Evolutionary conservation across 2,888 invertebrate species (phyloP).

Genomic region (Melangyna quadrimaculata): DNA sequence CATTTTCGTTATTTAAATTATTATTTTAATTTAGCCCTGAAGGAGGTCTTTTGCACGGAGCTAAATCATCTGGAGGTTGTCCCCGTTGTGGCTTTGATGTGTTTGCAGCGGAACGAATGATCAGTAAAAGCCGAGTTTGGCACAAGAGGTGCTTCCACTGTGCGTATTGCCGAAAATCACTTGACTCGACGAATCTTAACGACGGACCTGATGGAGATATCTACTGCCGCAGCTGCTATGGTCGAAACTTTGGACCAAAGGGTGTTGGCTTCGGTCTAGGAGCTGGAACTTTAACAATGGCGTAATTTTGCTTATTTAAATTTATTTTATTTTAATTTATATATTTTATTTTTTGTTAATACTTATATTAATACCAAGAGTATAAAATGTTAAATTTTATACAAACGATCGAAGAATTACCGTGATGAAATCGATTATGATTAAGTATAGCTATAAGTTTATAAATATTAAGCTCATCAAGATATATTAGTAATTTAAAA

Average conservation of each 20-base stretch:
- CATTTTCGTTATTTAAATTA: background rate
- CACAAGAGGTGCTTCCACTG: slow-evolving; percentile 97
- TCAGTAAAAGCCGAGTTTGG: slow-evolving; percentile 95
- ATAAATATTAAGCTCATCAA: slow-evolving; percentile 42
- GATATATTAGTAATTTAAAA: slow-evolving; percentile 31
- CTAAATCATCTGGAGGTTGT: slow-evolving; percentile 90
- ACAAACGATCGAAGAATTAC: slow-evolving; percentile 66
- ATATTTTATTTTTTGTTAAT: slow-evolving; percentile 44
- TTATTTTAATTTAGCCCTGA: slow-evolving; percentile 84
- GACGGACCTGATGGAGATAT: slow-evolving; percentile 96
- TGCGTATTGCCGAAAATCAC: slow-evolving; percentile 91
- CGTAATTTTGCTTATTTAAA: slow-evolving; percentile 82
- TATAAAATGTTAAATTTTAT: slow-evolving; percentile 32
- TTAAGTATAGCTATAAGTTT: slow-evolving; percentile 7
- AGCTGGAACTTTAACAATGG: slow-evolving; percentile 94
- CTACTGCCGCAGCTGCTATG: slow-evolving; percentile 95
- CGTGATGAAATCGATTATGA: slow-evolving; percentile 62
- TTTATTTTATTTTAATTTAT: slow-evolving; percentile 24
- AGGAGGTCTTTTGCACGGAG: slow-evolving; percentile 87
- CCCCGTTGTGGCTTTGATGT: slow-evolving; percentile 94
- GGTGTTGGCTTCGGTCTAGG: slow-evolving; percentile 96
- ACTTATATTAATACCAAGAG: slow-evolving; percentile 49
- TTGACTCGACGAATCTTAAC: slow-evolving; percentile 94
- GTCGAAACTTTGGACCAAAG: slow-evolving; percentile 92
- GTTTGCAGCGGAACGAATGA: slow-evolving; percentile 97